A percentile compares a stretch with the other conserved stretches of the same genome.
Evolutionary conservation across 2,888 invertebrate species (phyloP).

Genomic region (Ophion ventricosus): DNA sequence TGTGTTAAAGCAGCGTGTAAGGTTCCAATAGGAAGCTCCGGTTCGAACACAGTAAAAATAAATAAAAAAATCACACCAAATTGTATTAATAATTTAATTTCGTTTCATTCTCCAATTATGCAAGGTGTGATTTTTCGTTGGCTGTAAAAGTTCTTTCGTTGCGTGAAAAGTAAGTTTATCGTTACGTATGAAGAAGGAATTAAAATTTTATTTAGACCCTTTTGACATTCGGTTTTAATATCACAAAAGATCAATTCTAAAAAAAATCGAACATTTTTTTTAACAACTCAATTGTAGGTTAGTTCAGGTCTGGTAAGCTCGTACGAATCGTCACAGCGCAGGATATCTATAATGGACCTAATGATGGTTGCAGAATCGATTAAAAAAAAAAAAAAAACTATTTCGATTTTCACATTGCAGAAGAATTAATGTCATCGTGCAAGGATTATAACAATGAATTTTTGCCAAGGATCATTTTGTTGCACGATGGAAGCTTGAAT

Average conservation of each 20-base stretch:
- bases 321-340: conserved; percentile 41
- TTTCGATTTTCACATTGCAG: conserved; percentile 9
- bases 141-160: too few relatives aligned
- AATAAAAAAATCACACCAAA: conserved; percentile 18
- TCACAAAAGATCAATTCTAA: too few relatives aligned
- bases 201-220: too few relatives aligned
- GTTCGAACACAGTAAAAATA: conserved; percentile 13
- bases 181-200: too few relatives aligned
- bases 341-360: conserved; percentile 12
- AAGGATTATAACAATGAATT: conserved; percentile 42
- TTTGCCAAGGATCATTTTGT: conserved; percentile 43
- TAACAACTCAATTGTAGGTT: background rate
- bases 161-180: background rate
- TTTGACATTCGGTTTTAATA: too few relatives aligned
- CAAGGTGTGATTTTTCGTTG: background rate
- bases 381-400: conserved; percentile 25
- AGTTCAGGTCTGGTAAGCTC: conserved; percentile 5
- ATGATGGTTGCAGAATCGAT: conserved; percentile 35
- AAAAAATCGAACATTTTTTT: too few relatives aligned
- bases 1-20: conserved; percentile 53
- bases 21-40: conserved; percentile 19
- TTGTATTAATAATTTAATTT: background rate
- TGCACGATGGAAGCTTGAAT: conserved; percentile 52
- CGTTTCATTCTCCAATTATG: background rate
- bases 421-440: conserved; percentile 53